Percentiles rank a stretch among this genome's conserved stretches.
phyloP scores from a whole-genome alignment of 2,113 vertebrate species.

The Nibea coibor region DNA sequence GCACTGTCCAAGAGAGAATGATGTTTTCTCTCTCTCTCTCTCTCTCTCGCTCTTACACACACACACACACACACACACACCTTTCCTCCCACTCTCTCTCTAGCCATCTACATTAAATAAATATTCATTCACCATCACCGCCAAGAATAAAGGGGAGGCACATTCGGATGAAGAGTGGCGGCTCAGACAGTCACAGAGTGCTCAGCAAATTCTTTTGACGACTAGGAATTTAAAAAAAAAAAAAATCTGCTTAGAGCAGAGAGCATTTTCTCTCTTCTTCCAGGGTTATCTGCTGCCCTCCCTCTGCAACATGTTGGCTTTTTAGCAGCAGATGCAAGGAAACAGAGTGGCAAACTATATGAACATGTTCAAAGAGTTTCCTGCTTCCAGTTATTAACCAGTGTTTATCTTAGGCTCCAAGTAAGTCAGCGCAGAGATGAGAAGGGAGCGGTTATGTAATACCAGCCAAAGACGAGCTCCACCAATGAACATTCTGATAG shows the following conservation, averaged over 20 bases:
- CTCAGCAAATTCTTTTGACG: slow-evolving; percentile 45
- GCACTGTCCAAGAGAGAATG: neutral
- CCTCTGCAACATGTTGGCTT: slow-evolving; percentile 40
- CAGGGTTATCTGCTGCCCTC: slow-evolving; percentile 20
- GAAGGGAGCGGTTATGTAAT: slow-evolving; percentile 73
- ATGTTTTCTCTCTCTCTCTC: neutral
- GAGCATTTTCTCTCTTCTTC: slow-evolving; percentile 13
- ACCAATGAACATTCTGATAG: slow-evolving; percentile 75
- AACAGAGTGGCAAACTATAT: slow-evolving; percentile 39
- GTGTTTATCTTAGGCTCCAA: slow-evolving; percentile 46
- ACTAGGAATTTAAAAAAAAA: slow-evolving; percentile 33
- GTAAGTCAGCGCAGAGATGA: slow-evolving; percentile 49
- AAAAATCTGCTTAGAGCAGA: slow-evolving; percentile 11
- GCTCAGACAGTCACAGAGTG: slow-evolving; percentile 11
- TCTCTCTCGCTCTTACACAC: too few species aligned
- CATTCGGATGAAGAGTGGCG: slow-evolving; percentile 7
- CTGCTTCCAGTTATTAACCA: slow-evolving; percentile 38
- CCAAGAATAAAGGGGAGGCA: neutral
- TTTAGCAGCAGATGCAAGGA: slow-evolving; percentile 38
- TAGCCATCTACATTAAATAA: neutral
- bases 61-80: too few species aligned
- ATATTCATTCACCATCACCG: slow-evolving; percentile 20
- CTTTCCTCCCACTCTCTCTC: neutral
- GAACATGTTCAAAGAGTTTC: slow-evolving; percentile 47
- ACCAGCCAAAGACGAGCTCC: slow-evolving; percentile 67